Evolutionary conservation across 2,113 vertebrate species (phyloP).

Genomic region (Nestor notabilis): DNA sequence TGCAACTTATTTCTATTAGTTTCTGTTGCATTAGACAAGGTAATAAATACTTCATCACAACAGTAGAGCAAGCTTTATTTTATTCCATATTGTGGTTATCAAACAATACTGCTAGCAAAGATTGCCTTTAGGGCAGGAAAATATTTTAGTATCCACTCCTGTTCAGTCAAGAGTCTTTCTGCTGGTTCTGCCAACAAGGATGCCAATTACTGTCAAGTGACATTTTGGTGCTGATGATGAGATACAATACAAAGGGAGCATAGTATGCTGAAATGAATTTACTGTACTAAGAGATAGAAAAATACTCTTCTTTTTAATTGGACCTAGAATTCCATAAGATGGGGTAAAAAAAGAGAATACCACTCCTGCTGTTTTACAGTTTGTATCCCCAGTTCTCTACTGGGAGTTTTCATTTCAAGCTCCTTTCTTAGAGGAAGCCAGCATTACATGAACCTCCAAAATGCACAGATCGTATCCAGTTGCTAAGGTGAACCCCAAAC

Average conservation of each 20-base stretch:
- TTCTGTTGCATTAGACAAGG: neutral
- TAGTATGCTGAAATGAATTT: neutral
- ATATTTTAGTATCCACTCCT: neutral
- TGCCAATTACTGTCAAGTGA: conserved; percentile 31
- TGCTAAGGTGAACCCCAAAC: neutral
- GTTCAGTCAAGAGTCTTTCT: neutral
- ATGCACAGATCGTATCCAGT: neutral
- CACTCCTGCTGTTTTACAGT: neutral
- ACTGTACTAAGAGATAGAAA: neutral
- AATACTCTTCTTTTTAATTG: neutral
- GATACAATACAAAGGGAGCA: neutral
- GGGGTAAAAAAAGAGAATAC: neutral
- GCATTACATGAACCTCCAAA: neutral
- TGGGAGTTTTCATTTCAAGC: neutral
- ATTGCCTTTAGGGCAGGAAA: neutral
- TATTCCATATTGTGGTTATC: neutral
- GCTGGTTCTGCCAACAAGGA: conserved; percentile 9
- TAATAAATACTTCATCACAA: neutral
- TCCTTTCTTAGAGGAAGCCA: neutral
- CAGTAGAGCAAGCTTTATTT: neutral
- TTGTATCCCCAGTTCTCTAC: neutral
- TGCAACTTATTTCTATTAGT: neutral
- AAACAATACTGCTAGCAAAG: neutral
- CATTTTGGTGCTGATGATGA: neutral
- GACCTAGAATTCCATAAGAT: neutral